phyloP scores from a whole-genome alignment of 2,113 vertebrate genomes.

The Thryonomys swinderianus region DNA sequence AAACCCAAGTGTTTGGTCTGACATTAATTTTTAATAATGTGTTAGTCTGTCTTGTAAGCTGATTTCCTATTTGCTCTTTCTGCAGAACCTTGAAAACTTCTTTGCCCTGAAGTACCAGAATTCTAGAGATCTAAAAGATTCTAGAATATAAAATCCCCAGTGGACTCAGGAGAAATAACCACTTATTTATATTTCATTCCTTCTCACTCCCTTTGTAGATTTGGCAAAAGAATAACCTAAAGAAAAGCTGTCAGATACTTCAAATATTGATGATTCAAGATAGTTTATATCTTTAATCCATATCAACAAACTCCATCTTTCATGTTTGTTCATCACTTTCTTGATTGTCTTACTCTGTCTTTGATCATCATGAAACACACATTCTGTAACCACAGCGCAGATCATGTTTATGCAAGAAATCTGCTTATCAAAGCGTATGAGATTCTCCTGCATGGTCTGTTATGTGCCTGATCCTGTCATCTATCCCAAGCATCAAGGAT shows the following conservation, averaged over 20 bases:
- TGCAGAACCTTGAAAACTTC: conserved; percentile 20
- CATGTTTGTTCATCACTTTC: not conserved
- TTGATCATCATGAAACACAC: not conserved
- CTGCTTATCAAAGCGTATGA: not conserved
- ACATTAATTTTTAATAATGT: conserved; percentile 24
- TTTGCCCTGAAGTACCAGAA: not conserved
- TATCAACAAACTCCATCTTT: not conserved
- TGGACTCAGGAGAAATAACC: not conserved
- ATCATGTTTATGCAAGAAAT: not conserved
- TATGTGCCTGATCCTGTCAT: not conserved
- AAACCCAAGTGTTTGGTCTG: not conserved
- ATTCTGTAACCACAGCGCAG: not conserved
- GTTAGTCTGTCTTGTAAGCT: not conserved
- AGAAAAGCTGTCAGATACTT: not conserved
- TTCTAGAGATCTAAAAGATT: conserved; percentile 35
- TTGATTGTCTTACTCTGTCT: not conserved
- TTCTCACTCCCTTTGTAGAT: not conserved
- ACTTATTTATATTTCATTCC: conserved; percentile 19
- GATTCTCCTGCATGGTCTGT: not conserved
- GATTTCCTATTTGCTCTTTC: conserved; percentile 47
- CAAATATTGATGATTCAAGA: not conserved
- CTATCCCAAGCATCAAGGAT: not conserved
- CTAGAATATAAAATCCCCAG: not conserved
- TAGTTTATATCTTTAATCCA: not conserved
- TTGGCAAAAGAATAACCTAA: not conserved